Conservation (phyloP, 2,797 vertebrate genomes). For the Tangara arthus region DNA sequence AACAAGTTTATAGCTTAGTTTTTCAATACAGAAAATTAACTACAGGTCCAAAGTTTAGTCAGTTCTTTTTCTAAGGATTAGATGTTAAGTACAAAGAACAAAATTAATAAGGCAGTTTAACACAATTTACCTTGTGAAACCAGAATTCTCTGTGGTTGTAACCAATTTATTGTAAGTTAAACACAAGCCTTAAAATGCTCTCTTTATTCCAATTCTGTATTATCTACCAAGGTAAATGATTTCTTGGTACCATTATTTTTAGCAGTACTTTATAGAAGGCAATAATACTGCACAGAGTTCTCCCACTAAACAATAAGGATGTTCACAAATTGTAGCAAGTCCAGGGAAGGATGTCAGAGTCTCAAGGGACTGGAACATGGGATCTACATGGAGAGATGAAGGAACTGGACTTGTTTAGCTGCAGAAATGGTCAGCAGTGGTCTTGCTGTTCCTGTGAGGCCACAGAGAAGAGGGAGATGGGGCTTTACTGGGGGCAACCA, state of each 20-base stretch:
- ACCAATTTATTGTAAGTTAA: not conserved
- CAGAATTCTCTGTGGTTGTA: not conserved
- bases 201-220: not conserved
- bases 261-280: not conserved
- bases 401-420: not conserved
- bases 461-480: fast-evolving
- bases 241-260: not conserved
- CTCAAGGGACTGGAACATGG: not conserved
- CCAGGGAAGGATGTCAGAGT: not conserved
- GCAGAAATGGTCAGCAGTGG: not conserved
- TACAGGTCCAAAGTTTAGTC: not conserved
- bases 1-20: not conserved
- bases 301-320: not conserved
- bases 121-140: not conserved
- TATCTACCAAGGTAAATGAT: not conserved
- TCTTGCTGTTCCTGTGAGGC: not conserved
- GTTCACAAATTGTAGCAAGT: not conserved
- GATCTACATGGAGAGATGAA: fast-evolving
- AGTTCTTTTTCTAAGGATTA: not conserved
- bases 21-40: not conserved
- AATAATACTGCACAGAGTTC: not conserved
- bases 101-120: not conserved
- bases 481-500: not conserved
- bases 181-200: not conserved
- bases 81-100: not conserved